Evolutionary conservation across 2,797 vertebrate genomes (phyloP).

Genomic region (Silurus aristotelis): DNA sequence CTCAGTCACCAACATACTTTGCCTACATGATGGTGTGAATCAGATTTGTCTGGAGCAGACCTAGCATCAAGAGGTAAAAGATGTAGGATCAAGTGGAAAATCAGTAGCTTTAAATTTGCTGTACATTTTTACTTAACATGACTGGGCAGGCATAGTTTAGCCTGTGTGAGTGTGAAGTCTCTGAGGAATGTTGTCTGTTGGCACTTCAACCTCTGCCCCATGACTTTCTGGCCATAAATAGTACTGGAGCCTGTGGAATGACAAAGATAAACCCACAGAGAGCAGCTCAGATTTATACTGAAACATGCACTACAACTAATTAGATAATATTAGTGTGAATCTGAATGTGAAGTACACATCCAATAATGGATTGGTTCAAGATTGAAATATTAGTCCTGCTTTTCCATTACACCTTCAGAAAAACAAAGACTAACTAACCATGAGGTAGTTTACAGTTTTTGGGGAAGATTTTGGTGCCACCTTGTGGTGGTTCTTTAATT

Average conservation of each 20-base stretch:
- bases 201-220: neutral
- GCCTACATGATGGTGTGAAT: neutral
- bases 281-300: neutral
- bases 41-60: neutral
- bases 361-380: neutral
- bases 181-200: neutral
- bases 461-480: neutral
- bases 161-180: neutral
- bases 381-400: neutral
- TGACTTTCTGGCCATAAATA: slow-evolving; percentile 6
- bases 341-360: neutral
- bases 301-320: neutral
- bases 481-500: neutral
- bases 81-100: neutral
- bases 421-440: neutral
- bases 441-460: neutral
- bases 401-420: neutral
- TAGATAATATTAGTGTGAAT: neutral
- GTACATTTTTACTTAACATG: slow-evolving; percentile 6
- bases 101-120: neutral
- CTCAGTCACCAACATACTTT: neutral
- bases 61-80: neutral
- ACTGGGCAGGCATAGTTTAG: neutral
- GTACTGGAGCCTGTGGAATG: neutral
- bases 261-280: neutral